Conservation (phyloP, 2,113 vertebrate species). For the Turnix velox region DNA sequence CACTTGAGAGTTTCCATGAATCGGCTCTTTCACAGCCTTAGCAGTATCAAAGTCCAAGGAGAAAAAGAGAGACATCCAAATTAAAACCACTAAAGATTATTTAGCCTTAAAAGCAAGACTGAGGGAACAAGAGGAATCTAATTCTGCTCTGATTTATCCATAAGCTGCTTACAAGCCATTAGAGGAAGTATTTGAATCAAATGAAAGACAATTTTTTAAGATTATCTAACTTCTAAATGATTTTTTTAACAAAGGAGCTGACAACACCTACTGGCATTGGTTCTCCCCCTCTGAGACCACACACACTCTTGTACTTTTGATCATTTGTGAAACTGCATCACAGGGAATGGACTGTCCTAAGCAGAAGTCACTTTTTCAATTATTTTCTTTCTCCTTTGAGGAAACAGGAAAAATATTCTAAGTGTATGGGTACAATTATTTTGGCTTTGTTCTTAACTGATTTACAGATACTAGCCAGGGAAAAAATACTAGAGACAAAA, state of each 20-base stretch:
- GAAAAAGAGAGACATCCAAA: neutral
- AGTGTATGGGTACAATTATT: neutral
- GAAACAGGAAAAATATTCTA: neutral
- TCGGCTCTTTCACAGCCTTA: neutral
- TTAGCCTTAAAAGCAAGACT: neutral
- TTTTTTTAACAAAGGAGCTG: neutral
- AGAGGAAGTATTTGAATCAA: neutral
- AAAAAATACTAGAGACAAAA: neutral
- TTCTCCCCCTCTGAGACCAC: neutral
- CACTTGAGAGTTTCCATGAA: neutral
- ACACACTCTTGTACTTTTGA: neutral
- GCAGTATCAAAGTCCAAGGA: neutral
- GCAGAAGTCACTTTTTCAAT: neutral
- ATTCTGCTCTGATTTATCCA: neutral
- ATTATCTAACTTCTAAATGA: neutral
- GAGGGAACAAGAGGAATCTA: neutral
- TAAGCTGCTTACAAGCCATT: neutral
- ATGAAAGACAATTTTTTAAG: neutral
- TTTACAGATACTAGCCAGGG: neutral
- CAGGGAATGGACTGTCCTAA: neutral
- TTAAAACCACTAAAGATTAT: neutral
- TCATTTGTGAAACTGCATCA: neutral
- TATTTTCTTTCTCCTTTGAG: neutral
- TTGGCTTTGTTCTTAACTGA: neutral
- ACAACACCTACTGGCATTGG: neutral